Percentiles rank a stretch among this genome's conserved stretches.
These are phyloP conservation scores for Heliconius hermathena DNA, from an alignment of 1,140 invertebrate genomes.

Conservation along the genomic window DNA sequence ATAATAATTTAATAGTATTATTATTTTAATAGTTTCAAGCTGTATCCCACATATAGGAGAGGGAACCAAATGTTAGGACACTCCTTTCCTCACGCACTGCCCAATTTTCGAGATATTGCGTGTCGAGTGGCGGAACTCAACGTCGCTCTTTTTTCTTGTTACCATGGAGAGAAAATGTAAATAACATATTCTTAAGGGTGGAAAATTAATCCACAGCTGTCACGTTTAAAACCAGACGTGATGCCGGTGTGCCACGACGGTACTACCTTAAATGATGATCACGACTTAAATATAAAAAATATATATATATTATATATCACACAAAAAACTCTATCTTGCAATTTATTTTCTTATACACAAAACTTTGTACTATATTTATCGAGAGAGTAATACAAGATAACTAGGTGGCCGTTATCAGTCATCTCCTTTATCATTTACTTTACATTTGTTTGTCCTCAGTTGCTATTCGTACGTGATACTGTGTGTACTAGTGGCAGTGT, in stretches of 20 bases:
- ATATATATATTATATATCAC: too few species aligned
- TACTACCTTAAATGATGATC: too few species aligned
- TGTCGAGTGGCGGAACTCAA: too few species aligned
- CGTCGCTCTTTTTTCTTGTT: too few species aligned
- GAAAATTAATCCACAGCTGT: too few species aligned
- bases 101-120: too few species aligned
- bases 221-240: too few species aligned
- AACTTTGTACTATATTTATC: neutral
- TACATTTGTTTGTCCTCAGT: neutral
- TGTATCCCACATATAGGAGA: neutral
- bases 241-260: too few species aligned
- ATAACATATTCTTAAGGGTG: too few species aligned
- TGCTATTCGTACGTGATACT: neutral
- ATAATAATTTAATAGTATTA: too few species aligned
- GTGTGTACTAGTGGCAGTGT: neutral
- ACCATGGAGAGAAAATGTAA: too few species aligned
- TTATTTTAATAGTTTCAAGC: neutral
- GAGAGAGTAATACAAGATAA: neutral
- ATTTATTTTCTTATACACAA: neutral
- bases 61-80: neutral
- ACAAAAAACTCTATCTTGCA: neutral
- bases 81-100: neutral
- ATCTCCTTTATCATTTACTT: conserved; percentile 26
- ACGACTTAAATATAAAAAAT: too few species aligned
- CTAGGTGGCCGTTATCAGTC: conserved; percentile 20